Base-by-base conservation (phyloP, 2,797 vertebrate genomes). In the Benthosema pterotum region DNA sequence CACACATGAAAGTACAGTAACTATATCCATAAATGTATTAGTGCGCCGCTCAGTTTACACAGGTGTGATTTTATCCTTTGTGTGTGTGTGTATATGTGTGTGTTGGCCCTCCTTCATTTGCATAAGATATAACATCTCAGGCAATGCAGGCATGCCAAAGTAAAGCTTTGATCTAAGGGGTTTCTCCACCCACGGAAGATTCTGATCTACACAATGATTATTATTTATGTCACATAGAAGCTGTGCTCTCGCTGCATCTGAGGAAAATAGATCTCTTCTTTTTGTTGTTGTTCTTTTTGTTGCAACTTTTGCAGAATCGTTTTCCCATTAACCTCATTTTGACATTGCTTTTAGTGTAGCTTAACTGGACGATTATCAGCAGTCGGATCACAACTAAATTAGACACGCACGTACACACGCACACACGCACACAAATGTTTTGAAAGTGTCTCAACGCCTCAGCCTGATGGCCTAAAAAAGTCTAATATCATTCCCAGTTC, bases 91-190 rank as follows among this genome's bases (percentile, higher is more conserved):
- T 66, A 1, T 8, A 8, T 2, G 28, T 8, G 28, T 32, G 50
- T 56, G 43, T 47, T 74, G 75, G 62, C 59, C 65, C 63, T 5
- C 55, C 71, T 17, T 38, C 70, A 83, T 84, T 80, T 83, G 72
- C 79, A 82, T 81, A 73, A 74, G 53, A 68, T 69, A 67, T 28
- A 43, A 69, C 57, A 70, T 60, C 1, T 38, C 22, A 25, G 57
- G 67, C 19, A 0, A 8, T 57, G 68, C 46, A 68, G 43, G 72
- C 55, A 61, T 63, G 63, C 60, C n/a, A 5, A 69, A 25, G n/a
- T 25, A 25, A 25, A 64, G 50, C 77, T 79, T 80, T 82, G 74
- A 88, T 77, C 74, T 72, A 22, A 3, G 1, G 1, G 42, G 4
- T 28, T 57, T 58, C 55, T 52, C 70, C 59, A 38, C 75, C 78